phyloP scores from a whole-genome alignment of 2,113 vertebrate genomes.

The Brachyhypopomus gauderio region DNA sequence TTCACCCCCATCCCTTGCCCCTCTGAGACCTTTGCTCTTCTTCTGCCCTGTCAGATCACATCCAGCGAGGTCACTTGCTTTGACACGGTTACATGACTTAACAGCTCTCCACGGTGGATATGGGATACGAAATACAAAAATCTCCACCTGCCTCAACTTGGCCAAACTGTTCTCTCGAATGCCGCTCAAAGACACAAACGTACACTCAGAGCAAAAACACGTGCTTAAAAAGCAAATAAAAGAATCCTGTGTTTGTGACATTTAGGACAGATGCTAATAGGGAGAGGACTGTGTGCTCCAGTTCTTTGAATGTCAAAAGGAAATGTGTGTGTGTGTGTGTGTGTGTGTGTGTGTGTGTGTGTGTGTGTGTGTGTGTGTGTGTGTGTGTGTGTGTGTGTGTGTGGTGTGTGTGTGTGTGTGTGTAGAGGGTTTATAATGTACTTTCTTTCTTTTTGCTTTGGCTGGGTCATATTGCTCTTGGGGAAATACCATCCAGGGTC shows the following conservation, averaged over 20 bases:
- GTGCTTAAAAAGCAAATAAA: background rate
- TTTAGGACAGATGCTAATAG: constrained; percentile 30
- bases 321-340: constrained; percentile 10
- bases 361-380: background rate
- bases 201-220: constrained; percentile 26
- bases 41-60: constrained; percentile 40
- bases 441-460: constrained; percentile 2
- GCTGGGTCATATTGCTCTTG: background rate
- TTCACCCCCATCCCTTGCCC: background rate
- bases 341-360: background rate
- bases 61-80: constrained; percentile 10
- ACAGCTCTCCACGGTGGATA: constrained; percentile 32
- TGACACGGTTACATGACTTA: constrained; percentile 41
- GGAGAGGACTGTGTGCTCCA: constrained; percentile 13
- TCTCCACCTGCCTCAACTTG: constrained; percentile 11
- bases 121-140: constrained; percentile 45
- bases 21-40: constrained; percentile 9
- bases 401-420: too few species aligned
- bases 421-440: background rate
- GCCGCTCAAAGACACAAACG: constrained; percentile 6
- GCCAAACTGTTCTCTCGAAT: constrained; percentile 26
- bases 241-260: constrained; percentile 17
- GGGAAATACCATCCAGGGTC: constrained; percentile 14
- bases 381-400: background rate
- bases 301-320: constrained; percentile 32